A percentile compares a stretch with the other conserved stretches of the same genome.
phyloP scores from a whole-genome alignment of 2,797 vertebrate species.

The Syndactyla subalaris region DNA sequence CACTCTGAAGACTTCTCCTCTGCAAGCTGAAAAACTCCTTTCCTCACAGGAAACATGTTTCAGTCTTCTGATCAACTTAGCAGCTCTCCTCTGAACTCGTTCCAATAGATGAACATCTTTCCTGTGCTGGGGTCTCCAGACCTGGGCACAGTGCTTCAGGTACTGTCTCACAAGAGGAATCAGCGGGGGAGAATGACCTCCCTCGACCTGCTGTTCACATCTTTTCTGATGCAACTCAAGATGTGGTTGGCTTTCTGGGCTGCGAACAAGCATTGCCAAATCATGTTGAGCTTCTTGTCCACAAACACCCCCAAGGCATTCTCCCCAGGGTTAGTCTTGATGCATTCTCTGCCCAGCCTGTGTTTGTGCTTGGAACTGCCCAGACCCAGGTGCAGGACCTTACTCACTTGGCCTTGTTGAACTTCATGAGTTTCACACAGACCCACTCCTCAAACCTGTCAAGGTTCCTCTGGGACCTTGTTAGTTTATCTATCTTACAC shows the following conservation, averaged over 20 bases:
- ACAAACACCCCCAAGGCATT: background rate
- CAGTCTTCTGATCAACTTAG: background rate
- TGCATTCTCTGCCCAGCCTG: background rate
- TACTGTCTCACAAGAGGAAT: background rate
- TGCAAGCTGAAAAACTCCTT: background rate
- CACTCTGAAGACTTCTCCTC: background rate
- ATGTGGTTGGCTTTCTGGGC: background rate
- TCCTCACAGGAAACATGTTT: background rate
- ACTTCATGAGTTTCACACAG: background rate
- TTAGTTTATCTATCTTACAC: background rate
- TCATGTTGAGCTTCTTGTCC: background rate
- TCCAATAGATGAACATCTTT: background rate
- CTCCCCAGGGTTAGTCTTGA: background rate
- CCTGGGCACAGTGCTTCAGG: rapidly evolving
- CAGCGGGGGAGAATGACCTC: background rate
- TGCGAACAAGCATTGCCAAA: rapidly evolving
- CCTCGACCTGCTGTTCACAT: rapidly evolving
- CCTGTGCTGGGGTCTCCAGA: background rate
- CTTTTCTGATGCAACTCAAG: background rate
- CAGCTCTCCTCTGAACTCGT: background rate
- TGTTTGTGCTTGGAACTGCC: background rate
- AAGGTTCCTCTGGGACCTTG: background rate
- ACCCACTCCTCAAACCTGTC: background rate
- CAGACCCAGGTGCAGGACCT: background rate
- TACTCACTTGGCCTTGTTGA: background rate